These are phyloP conservation scores for Lasioglossum leucozonium DNA, from an alignment of 2,888 invertebrate species.

Conservation along the genomic window DNA sequence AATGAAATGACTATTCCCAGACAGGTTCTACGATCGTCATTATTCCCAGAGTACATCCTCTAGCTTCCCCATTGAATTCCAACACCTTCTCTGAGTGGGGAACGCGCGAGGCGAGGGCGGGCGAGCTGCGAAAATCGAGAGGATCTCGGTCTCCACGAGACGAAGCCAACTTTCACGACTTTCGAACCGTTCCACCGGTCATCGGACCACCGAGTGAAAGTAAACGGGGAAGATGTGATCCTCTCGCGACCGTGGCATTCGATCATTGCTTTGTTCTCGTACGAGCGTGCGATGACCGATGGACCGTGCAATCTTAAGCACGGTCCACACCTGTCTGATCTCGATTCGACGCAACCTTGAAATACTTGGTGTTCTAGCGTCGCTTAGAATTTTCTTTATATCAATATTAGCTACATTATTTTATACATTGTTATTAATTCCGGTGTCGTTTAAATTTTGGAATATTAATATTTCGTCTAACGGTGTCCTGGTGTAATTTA, in stretches of 20 bases:
- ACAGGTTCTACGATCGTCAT: neutral
- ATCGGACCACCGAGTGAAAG: slow-evolving; percentile 80
- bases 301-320: slow-evolving; percentile 22
- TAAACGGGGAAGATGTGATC: slow-evolving; percentile 70
- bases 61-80: slow-evolving; percentile 14
- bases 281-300: slow-evolving; percentile 39
- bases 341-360: neutral
- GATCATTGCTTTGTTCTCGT: slow-evolving; percentile 44
- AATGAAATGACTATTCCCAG: neutral
- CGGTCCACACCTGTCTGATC: neutral
- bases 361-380: neutral
- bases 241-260: slow-evolving; percentile 75
- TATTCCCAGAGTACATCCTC: neutral
- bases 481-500: no score
- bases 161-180: slow-evolving; percentile 77
- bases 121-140: slow-evolving; percentile 31
- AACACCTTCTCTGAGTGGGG: neutral
- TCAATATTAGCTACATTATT: no score
- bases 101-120: neutral
- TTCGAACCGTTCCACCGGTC: slow-evolving; percentile 79
- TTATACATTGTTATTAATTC: neutral
- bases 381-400: no score
- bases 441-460: neutral
- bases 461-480: neutral
- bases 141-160: slow-evolving; percentile 39